Base-by-base conservation (phyloP, 2,113 vertebrate genomes). In the Rhizomys pruinosus region DNA sequence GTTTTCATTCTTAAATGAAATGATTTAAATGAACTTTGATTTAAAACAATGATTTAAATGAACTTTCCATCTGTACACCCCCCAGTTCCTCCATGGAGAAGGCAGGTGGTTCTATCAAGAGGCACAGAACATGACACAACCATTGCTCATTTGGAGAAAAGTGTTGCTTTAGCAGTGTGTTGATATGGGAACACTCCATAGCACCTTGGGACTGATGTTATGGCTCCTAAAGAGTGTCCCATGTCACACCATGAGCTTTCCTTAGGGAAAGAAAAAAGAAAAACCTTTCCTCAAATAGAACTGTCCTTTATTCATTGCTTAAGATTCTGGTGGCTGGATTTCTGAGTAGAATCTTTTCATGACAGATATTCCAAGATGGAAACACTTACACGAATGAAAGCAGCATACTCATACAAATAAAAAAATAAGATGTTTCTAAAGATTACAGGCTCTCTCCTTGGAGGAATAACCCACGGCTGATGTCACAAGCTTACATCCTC, bases 331-430 rank as follows among this genome's bases (percentile, higher is more conserved):
- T 34, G 76, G 82, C 86, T 87, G 52, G 94, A 66, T 73, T 96
- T 95, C 96, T 97, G 96, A 92, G 82, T 22, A 25, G 76, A 93
- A 92, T 96, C 97, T 97, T n/a, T n/a, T n/a, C n/a, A n/a, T n/a
- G n/a, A n/a, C n/a, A n/a, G n/a, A n/a, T n/a, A n/a, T n/a, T n/a
- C n/a, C n/a, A n/a, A n/a, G n/a, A n/a, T n/a, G n/a, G n/a, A n/a
- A n/a, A n/a, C n/a, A n/a, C n/a, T n/a, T n/a, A n/a, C n/a, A n/a
- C n/a, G n/a, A n/a, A n/a, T n/a, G n/a, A n/a, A n/a, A n/a, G n/a
- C n/a, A n/a, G n/a, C n/a, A n/a, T n/a, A n/a, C n/a, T n/a, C n/a
- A n/a, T n/a, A n/a, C n/a, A n/a, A n/a, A n/a, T n/a, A n/a, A n/a
- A n/a, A n/a, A n/a, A n/a, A n/a, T n/a, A n/a, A n/a, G n/a, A n/a